Base-by-base conservation (phyloP, 2,888 invertebrate species). In the Prenolepis imparis region DNA sequence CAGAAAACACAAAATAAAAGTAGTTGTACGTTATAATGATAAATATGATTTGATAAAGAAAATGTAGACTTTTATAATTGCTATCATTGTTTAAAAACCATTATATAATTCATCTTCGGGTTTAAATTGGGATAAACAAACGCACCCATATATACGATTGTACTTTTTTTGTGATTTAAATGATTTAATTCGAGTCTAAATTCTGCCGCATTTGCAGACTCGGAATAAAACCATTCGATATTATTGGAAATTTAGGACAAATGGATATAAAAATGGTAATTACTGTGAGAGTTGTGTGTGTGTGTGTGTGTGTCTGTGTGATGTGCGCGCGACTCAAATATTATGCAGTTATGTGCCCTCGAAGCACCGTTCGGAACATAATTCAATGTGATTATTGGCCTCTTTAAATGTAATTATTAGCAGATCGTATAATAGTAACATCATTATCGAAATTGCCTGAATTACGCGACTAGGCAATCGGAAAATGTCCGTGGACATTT, bases 341-440 rank as follows among this genome's bases (percentile, higher is more conserved):
- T 70, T 21, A 59, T 24, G 36, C 59, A 44, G 72, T 78, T 68
- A 67, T 12, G 41, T 41, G 70, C 57, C 32, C 78, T 78, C 59
- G 59, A 36, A 70, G 41, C 21, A 21, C 32, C 41, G 32, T 21
- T 59, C 9, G 32, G 3, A n/a, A 67, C 67, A 61, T 39, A 18
- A 77, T 67, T 77, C 67, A 75, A 70, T 18, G 44, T 44, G 57
- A 80, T n/a, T 59, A 70, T 70, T 57, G 44, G 24, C 55, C 68
- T 59, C 57, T 70, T 70, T 59, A 59, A 70, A 70, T 59, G 36
- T 80, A 70, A 80, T 80, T 80, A 80, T 61, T 70, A 80, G 59
- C 36, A 36, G 44, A 44, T 68, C 24, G 18, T 21, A 68, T 70
- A 70, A 70, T 70, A 12, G 59, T 80, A 80, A 80, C 59, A 24